Base-by-base conservation (phyloP, 1,140 invertebrate genomes). In the Musca domestica region DNA sequence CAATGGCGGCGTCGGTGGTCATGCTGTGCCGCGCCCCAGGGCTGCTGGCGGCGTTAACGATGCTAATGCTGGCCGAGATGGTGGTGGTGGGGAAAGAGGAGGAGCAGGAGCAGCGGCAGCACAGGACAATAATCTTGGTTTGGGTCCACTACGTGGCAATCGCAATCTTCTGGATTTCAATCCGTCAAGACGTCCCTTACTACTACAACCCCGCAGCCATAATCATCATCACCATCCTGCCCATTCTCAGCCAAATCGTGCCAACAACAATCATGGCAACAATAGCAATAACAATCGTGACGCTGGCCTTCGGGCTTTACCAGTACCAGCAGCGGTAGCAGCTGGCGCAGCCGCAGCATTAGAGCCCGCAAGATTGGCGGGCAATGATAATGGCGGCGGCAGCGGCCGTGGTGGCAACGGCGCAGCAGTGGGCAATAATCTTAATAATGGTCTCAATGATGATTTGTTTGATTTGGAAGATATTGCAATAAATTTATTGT, bases 101-200 rank as follows among this genome's bases (percentile, higher is more conserved):
- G 73, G 72, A 22, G 70, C 64, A 20, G 71, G 72, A 64, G 71
- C 66, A 67, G 71, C 17, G 66, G 67, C 25, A 67, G 58, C 47
- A 64, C 69, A 66, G 67, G 63, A 71, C 52, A 70, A 69, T 30
- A 30, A 30, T 41, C 2, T 41, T 41, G 34, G 34, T 41, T 7
- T 41, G 3, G 27, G 27, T 9, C 27, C 9, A 3, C 27, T 4
- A 41, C 34, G 4, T 10, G 5, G 34, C 2, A 41, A 41, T 41
- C 34, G 34, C 34, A 41, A 30, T 30, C 3, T 30, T 3, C 3
- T 41, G 34, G 34, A 41, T 41, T 41, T 10, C 64, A 69, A 69
- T 54, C 54, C 69, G 64, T 56, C 67, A 27, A 64, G 34, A n/a
- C 56, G 56, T 41, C 56, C 30, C 6, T 61, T 30, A 20, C 27